Evolutionary conservation across 2,888 invertebrate species (phyloP), one percentile per base, ranked within the genome.

Genomic region (Linnaemya tessellans): DNA sequence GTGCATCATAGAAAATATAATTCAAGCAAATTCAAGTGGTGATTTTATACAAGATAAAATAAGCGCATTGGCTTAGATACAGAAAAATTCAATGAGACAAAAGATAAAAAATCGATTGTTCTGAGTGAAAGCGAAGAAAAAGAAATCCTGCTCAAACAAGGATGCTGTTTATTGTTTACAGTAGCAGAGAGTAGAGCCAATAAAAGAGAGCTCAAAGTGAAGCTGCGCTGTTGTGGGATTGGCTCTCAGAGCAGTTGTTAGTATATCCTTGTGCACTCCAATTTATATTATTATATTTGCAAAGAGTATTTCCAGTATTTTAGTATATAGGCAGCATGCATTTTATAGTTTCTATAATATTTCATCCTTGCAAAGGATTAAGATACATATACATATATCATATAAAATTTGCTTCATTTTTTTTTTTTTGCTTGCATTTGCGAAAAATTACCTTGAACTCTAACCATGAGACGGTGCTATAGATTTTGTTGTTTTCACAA

Each of bases 381-480:
- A 71, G n/a, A 56, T 7, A 49, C 18, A n/a, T 35, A 54, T 11
- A 3, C n/a, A 3, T 35, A 64, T 15, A 46, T 46, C 22, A 15
- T 58, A 43, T 51, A 25, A 13, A 15, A 60, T 11, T 38, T 64
- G 60, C 22, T 58, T 18, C 5, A 22, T 13, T 30, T 74, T 71
- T 68, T 74, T 71, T 68, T 67, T 5, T 51, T 35, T 80, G 54
- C 38, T 54, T 30, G 43, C 56, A 56, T 73, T 41, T 79, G 11
- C 25, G 3, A 49, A 43, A 84, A 56, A 70, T 79, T 78, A 74
- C 85, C 85, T 85, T 85, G 85, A 85, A 85, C 85, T 78, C 85
- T 82, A 82, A 85, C 85, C 85, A 70, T 85, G 85, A 85, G 82
- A 85, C 85, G 38, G 79, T 68, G 64, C 80, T 77, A 60, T 38